phyloP scores from a whole-genome alignment of 2,113 vertebrate genomes.

The Actinemys pallida region DNA sequence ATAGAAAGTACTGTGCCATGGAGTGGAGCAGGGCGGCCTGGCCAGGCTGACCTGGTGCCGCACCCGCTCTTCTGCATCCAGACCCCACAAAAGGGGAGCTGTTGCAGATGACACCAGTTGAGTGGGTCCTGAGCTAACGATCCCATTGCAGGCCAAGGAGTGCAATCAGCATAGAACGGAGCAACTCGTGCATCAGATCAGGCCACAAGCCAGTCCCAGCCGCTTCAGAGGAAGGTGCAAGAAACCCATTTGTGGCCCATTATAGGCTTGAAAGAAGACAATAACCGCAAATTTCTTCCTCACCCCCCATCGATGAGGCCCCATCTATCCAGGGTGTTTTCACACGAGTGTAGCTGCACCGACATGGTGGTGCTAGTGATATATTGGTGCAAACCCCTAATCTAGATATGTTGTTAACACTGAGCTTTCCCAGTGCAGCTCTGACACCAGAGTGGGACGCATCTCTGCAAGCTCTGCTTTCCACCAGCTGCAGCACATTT shows the following conservation, averaged over 20 bases:
- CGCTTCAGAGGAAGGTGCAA: too few species aligned
- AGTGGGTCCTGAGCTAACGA: too few species aligned
- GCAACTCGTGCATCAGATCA: too few species aligned
- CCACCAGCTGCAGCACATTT: neutral
- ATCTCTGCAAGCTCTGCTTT: neutral
- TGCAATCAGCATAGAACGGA: neutral
- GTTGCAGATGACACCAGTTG: too few species aligned
- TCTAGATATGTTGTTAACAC: neutral
- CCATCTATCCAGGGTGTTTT: neutral
- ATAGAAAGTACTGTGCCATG: neutral
- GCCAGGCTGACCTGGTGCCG: neutral
- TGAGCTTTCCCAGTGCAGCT: neutral
- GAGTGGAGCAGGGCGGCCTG: neutral
- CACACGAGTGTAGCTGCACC: neutral
- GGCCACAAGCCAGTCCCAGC: too few species aligned
- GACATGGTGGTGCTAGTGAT: neutral
- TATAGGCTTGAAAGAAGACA: neutral
- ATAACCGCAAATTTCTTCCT: neutral
- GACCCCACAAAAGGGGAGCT: neutral
- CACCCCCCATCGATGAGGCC: neutral
- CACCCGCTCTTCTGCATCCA: neutral
- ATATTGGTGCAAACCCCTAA: neutral
- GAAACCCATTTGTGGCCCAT: too few species aligned
- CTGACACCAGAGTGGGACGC: fast-evolving
- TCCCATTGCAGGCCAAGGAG: neutral